A percentile compares a stretch with the other conserved stretches of the same genome.
These are phyloP conservation scores for Plecotus auritus DNA, from an alignment of 2,113 vertebrate species.

Conservation along the genomic window DNA sequence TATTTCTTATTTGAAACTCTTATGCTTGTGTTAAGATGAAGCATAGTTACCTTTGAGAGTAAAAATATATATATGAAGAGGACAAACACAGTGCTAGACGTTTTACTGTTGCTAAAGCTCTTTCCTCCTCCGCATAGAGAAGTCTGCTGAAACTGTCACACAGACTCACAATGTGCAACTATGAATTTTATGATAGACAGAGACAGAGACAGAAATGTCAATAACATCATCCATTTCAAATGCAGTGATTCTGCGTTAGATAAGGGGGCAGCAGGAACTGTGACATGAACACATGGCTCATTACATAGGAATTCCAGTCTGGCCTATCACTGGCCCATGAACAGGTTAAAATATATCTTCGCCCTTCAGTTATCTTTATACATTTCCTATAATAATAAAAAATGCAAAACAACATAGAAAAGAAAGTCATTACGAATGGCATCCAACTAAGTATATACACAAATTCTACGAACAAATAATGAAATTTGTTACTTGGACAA, in stretches of 20 bases:
- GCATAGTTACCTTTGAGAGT: background rate
- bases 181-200: background rate
- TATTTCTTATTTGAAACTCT: constrained; percentile 32
- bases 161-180: background rate
- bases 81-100: background rate
- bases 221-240: constrained; percentile 14
- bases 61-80: background rate
- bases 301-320: background rate
- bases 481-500: background rate
- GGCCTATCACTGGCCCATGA: background rate
- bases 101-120: background rate
- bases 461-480: constrained; percentile 1
- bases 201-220: background rate
- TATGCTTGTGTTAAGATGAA: constrained; percentile 11
- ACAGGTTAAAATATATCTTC: background rate
- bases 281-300: background rate
- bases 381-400: background rate
- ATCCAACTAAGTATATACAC: background rate
- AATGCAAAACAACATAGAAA: background rate
- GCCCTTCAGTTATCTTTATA: background rate
- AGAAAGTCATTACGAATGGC: background rate
- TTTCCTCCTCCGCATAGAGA: background rate
- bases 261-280: background rate
- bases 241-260: constrained; percentile 28
- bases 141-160: background rate